Percentiles rank a stretch among this genome's conserved stretches.
These are phyloP conservation scores for Mustelus asterias DNA, from an alignment of 2,113 vertebrate species.

Conservation along the genomic window DNA sequence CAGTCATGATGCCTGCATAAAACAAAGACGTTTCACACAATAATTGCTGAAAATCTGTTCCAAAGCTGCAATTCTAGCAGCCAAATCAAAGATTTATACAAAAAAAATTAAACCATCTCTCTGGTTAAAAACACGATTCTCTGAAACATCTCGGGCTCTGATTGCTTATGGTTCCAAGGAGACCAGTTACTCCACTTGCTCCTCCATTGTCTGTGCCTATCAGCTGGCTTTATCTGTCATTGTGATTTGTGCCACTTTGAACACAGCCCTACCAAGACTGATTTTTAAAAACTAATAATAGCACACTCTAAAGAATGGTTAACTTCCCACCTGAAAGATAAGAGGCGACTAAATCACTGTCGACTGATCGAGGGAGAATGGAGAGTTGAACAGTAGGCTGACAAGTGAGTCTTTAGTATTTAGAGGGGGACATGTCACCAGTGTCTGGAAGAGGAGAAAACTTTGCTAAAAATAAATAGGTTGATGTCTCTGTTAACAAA, in stretches of 20 bases:
- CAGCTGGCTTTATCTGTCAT: neutral
- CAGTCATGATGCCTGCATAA: neutral
- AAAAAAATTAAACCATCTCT: neutral
- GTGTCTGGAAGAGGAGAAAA: neutral
- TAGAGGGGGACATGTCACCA: neutral
- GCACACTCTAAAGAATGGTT: neutral
- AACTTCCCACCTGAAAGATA: neutral
- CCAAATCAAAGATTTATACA: neutral
- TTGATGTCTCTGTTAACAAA: neutral
- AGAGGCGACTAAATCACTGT: neutral
- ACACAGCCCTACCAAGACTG: neutral
- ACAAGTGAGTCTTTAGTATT: neutral
- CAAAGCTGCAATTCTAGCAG: neutral
- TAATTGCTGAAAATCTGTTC: neutral
- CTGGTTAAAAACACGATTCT: neutral
- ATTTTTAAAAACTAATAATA: neutral
- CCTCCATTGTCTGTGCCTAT: neutral
- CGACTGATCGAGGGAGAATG: neutral
- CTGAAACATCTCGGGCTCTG: neutral
- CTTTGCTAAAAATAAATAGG: neutral
- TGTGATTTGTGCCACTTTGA: neutral
- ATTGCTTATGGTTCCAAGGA: constrained; percentile 17
- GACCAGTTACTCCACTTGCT: neutral
- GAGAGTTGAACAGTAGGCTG: neutral
- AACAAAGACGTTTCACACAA: neutral